Evolutionary conservation across 2,888 invertebrate genomes (phyloP).

Genomic region (Tipula confusa): DNA sequence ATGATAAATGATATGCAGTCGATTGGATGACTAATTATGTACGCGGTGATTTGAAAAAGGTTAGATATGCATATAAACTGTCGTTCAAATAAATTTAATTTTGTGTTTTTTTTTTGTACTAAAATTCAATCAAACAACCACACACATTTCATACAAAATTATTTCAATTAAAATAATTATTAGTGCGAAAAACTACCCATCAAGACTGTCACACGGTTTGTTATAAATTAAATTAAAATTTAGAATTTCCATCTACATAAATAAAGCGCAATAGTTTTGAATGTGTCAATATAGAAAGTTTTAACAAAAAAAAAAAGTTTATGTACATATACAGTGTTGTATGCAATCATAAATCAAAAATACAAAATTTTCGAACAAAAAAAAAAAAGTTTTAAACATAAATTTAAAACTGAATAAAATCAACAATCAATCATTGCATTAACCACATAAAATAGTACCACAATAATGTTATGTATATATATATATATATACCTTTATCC

Average conservation of each 20-base stretch:
- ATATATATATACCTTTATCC: not conserved
- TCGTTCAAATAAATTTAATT: not conserved
- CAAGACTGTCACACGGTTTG: not conserved
- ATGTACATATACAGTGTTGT: not conserved
- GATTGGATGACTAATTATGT: not conserved
- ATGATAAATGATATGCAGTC: not conserved
- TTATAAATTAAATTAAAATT: not conserved
- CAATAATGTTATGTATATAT: not conserved
- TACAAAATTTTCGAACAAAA: not conserved
- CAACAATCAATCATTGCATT: slow-evolving; percentile 25
- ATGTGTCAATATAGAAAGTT: slow-evolving; percentile 25
- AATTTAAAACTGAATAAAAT: slow-evolving; percentile 25
- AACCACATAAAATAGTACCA: slow-evolving; percentile 9
- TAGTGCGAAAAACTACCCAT: not conserved
- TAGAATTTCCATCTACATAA: not conserved
- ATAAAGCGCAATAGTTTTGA: not conserved
- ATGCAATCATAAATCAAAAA: slow-evolving; percentile 20
- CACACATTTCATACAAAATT: not conserved
- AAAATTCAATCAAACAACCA: not conserved
- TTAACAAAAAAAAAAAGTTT: not conserved
- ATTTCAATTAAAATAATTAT: not conserved
- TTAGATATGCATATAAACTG: not conserved
- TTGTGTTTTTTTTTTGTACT: not conserved
- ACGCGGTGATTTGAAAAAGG: not conserved
- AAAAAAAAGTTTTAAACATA: slow-evolving; percentile 8